These are phyloP conservation scores for Forbesichthys agassizii DNA, from an alignment of 2,113 vertebrate genomes.

Conservation along the genomic window DNA sequence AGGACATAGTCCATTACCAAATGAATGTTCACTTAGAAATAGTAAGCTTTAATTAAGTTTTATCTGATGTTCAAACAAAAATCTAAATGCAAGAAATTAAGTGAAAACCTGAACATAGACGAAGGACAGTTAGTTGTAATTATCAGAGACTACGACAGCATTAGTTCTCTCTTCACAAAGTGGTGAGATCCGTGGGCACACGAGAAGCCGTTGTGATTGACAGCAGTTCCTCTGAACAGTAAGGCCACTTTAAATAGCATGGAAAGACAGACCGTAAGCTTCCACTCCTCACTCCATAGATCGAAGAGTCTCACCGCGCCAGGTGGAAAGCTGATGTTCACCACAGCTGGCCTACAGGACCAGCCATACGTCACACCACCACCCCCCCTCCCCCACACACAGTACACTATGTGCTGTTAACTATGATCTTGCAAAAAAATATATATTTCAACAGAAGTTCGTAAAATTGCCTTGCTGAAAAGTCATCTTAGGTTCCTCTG, in stretches of 20 bases:
- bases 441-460: constrained; percentile 73
- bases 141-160: constrained; percentile 81
- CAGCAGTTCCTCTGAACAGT: constrained; percentile 78
- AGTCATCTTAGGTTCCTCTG: constrained; percentile 63
- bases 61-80: constrained; percentile 46
- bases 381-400: constrained; percentile 45
- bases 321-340: constrained; percentile 74
- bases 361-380: constrained; percentile 60
- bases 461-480: constrained; percentile 63
- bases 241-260: constrained; percentile 97
- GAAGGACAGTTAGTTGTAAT: constrained; percentile 59
- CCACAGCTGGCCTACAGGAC: constrained; percentile 83
- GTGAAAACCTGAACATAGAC: constrained; percentile 52
- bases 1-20: background rate
- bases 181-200: constrained; percentile 73
- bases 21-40: constrained; percentile 46
- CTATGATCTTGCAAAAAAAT: constrained; percentile 63
- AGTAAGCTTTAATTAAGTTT: constrained; percentile 55
- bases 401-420: constrained; percentile 48
- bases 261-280: constrained; percentile 80
- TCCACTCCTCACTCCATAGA: constrained; percentile 72
- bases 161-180: constrained; percentile 65
- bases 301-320: constrained; percentile 63
- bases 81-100: constrained; percentile 32
- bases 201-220: constrained; percentile 49